Percentiles rank a stretch among this genome's conserved stretches.
Conservation (phyloP, 2,888 invertebrate species). For the Galeruca laticollis region DNA sequence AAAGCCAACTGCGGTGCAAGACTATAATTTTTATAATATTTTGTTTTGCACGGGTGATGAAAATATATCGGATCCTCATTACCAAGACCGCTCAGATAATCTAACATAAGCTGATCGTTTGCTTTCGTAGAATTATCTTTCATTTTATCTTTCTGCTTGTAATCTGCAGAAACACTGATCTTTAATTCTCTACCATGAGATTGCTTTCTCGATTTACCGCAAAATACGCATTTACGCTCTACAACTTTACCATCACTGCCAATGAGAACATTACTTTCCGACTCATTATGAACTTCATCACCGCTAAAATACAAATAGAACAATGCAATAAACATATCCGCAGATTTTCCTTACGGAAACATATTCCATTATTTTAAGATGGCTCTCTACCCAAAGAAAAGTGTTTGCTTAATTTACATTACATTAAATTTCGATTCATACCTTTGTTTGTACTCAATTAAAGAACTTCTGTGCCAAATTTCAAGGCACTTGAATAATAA, state of each 20-base stretch:
- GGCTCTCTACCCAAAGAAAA: no score
- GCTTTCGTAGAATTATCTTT: background rate
- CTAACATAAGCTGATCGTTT: background rate
- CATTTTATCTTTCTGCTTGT: background rate
- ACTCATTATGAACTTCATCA: constrained; percentile 10
- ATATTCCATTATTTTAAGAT: no score
- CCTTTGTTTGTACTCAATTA: no score
- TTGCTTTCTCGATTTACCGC: constrained; percentile 4
- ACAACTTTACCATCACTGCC: constrained; percentile 7
- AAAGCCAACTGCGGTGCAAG: background rate
- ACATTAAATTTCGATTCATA: no score
- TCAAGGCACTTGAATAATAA: no score
- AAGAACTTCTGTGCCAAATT: no score
- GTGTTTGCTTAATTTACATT: no score
- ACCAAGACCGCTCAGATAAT: background rate
- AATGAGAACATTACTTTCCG: constrained; percentile 11
- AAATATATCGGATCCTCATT: background rate
- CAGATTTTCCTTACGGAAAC: background rate
- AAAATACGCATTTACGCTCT: constrained; percentile 6
- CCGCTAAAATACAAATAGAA: constrained; percentile 12
- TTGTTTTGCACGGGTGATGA: constrained; percentile 9
- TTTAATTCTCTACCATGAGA: background rate
- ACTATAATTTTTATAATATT: constrained; percentile 1
- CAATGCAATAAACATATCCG: constrained; percentile 10
- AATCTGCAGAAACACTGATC: background rate